Base-by-base conservation (phyloP, 2,888 invertebrate species). In the Oscheius sp. region DNA sequence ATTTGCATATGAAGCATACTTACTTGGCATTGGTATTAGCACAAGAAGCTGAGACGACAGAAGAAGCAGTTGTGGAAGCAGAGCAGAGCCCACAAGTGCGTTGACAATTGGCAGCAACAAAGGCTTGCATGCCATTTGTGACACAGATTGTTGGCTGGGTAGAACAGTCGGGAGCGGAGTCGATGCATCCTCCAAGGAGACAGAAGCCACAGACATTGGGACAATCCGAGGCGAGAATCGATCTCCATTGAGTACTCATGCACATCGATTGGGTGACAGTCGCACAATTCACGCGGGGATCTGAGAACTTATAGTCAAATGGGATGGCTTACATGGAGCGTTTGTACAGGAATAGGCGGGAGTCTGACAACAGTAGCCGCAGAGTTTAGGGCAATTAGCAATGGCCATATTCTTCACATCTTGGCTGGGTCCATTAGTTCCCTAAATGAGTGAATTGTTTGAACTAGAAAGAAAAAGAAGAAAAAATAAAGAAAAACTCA, bases 151-250 rank as follows among this genome's bases (percentile, higher is more conserved):
- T 46, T 10, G 23, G 42, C 27, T 61, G 61, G 15, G 20, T 46
- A 1, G 3, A 23, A 20, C 61, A 61, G 17, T 61, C 45, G n/a
- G 46, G 45, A 25, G 61, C 61, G 8, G 31, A 39, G 20, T 61
- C 61, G 61, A 61, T 61, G 29, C 61, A 61, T 25, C 61, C 61
- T 23, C 61, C 61, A 10, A 55, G 33, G 4, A 34, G 29, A 57
- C 66, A 66, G 66, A 66, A 66, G 39, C 66, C 66, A n/a, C 66
- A 66, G 27, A 20, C 34, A 29, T 20, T 42, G 29, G 66, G 66
- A 55, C 66, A 66, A 17, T 66, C 58, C 25, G 29, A 17, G 29
- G 66, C 55, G 39, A 66, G 55, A 6, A 58, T 23, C 10, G 34
- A 17, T 39, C 66, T 66, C 66, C 66, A 66, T n/a, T 17, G n/a